Conservation (phyloP, 37 sponge, comb jelly and placozoan species). For the Chondrilla cf. caribensis region DNA sequence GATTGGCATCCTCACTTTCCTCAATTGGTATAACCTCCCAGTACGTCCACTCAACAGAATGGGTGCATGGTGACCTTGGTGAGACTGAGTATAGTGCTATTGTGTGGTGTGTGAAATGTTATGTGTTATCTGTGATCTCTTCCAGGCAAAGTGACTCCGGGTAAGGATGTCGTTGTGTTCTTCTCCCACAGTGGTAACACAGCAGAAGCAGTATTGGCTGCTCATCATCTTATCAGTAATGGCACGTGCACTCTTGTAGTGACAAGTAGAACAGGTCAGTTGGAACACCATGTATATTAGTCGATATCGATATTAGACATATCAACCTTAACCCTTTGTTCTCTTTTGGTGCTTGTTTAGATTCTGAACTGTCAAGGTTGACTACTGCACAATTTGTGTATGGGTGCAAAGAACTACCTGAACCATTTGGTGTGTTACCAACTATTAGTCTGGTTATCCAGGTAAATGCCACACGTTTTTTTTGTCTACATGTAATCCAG, state of each 20-base stretch:
- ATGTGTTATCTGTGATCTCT: neutral
- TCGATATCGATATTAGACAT: no score
- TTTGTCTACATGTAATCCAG: no score
- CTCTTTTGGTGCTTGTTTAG: no score
- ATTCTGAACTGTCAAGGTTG: conserved; percentile 39
- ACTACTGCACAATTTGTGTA: conserved; percentile 38
- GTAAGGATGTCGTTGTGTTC: conserved; percentile 64
- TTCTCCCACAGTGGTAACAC: conserved; percentile 83
- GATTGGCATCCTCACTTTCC: conserved; percentile 70
- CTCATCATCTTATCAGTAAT: conserved; percentile 27
- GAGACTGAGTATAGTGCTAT: neutral
- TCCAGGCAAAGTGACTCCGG: conserved; percentile 54
- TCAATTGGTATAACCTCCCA: conserved; percentile 63
- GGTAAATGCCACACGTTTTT: conserved; percentile 21
- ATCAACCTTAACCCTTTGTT: no score
- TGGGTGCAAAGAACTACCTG: conserved; percentile 6
- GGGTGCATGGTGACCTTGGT: conserved; percentile 85
- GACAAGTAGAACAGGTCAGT: conserved; percentile 42
- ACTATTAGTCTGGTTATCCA: conserved; percentile 64
- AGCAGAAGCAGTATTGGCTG: conserved; percentile 61
- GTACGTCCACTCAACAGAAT: conserved; percentile 76
- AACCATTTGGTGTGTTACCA: conserved; percentile 69
- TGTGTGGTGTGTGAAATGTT: no score
- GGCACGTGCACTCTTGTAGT: conserved; percentile 40
- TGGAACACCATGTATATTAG: no score